phyloP scores from a whole-genome alignment of 2,888 invertebrate species.

The Craniophora ligustri region DNA sequence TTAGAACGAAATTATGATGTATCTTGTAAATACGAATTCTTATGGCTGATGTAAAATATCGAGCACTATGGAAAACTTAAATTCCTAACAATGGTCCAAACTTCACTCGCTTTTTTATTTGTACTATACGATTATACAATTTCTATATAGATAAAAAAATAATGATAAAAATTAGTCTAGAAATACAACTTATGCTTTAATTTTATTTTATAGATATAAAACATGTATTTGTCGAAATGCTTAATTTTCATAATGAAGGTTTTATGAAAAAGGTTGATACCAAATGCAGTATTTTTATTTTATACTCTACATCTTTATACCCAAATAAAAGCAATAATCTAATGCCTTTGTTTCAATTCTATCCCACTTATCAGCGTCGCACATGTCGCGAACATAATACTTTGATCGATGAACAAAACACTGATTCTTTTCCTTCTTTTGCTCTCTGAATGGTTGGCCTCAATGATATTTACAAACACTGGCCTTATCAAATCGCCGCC shows the following conservation, averaged over 20 bases:
- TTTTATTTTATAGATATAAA: conserved; percentile 84
- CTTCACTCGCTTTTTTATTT: conserved; percentile 87
- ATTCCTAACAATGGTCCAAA: conserved; percentile 89
- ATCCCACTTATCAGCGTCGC: conserved; percentile 16
- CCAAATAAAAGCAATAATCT: conserved; percentile 86
- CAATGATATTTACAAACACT: conserved; percentile 73
- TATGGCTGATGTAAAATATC: conserved; percentile 81
- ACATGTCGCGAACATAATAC: conserved; percentile 18
- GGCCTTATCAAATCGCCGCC: conserved; percentile 63
- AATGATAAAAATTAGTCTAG: conserved; percentile 77
- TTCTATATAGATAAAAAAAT: conserved; percentile 84
- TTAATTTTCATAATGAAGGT: conserved; percentile 87
- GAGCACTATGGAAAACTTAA: conserved; percentile 85
- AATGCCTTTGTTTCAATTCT: conserved; percentile 59
- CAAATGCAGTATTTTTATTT: conserved; percentile 89
- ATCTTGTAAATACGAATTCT: conserved; percentile 84
- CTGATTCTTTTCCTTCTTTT: conserved; percentile 48
- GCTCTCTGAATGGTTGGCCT: conserved; percentile 45
- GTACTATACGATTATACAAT: conserved; percentile 87
- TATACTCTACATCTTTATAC: conserved; percentile 87
- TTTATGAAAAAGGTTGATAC: conserved; percentile 86
- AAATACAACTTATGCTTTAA: conserved; percentile 84
- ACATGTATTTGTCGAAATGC: conserved; percentile 86
- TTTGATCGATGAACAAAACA: conserved; percentile 21
- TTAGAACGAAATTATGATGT: conserved; percentile 77